Percentiles rank a stretch among this genome's conserved stretches.
Conservation (phyloP, 2,113 vertebrate genomes). For the Buteo buteo region DNA sequence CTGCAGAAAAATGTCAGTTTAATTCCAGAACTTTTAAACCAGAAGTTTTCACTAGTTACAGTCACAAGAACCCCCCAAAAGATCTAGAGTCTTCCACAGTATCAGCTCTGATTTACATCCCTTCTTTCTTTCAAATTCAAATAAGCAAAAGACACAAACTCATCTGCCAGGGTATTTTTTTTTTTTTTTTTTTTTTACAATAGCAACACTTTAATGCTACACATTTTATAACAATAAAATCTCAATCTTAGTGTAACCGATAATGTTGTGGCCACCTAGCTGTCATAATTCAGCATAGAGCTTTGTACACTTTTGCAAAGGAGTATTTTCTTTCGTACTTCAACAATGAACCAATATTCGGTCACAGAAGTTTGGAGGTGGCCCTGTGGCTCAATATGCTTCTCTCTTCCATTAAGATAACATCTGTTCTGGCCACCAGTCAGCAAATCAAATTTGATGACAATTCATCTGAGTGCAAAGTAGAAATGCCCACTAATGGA, state of each 20-base stretch:
- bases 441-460: slow-evolving; percentile 70
- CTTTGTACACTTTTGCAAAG: neutral
- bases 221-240: neutral
- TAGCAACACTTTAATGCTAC: neutral
- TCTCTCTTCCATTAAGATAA: slow-evolving; percentile 66
- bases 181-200: neutral
- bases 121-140: neutral
- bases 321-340: neutral
- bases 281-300: neutral
- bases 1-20: neutral
- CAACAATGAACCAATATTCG: neutral
- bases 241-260: neutral
- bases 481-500: slow-evolving; percentile 55
- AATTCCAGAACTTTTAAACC: neutral
- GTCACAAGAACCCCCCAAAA: neutral
- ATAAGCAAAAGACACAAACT: neutral
- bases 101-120: neutral
- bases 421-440: slow-evolving; percentile 69
- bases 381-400: slow-evolving; percentile 51
- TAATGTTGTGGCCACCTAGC: neutral
- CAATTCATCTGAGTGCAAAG: slow-evolving; percentile 63
- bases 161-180: neutral
- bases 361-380: slow-evolving; percentile 52
- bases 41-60: neutral
- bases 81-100: neutral